These are phyloP conservation scores for Sebastes flavidus DNA, from an alignment of 2,797 vertebrate species.

Conservation along the genomic window DNA sequence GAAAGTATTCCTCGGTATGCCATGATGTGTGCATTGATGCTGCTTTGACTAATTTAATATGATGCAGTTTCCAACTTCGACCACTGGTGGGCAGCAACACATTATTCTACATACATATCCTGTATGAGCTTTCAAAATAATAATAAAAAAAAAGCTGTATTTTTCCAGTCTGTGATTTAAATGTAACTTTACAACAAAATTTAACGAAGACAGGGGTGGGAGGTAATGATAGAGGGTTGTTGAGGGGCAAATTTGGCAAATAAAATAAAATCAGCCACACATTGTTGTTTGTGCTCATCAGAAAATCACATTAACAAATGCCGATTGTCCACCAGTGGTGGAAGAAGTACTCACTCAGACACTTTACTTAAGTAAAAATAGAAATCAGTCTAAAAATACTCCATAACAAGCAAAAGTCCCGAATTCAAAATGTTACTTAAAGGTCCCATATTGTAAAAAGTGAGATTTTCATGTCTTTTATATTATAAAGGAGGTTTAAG, in stretches of 20 bases:
- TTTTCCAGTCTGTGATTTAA: background rate
- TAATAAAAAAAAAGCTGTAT: background rate
- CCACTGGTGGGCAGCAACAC: background rate
- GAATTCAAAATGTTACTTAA: rapidly evolving
- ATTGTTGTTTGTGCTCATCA: background rate
- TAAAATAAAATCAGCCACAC: background rate
- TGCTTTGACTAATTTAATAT: background rate
- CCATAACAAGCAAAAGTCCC: too few species aligned
- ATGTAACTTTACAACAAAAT: background rate
- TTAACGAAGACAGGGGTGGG: too few species aligned
- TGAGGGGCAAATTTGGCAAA: background rate
- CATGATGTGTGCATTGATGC: background rate
- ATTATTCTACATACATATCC: background rate
- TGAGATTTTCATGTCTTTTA: too few species aligned
- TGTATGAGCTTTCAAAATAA: background rate
- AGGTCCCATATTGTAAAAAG: too few species aligned
- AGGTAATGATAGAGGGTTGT: background rate
- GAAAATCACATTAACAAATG: background rate
- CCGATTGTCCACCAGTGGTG: background rate
- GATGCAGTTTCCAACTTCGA: background rate
- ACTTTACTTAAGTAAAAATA: too few species aligned
- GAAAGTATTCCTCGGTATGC: background rate
- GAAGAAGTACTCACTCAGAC: too few species aligned
- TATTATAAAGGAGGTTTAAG: too few species aligned
- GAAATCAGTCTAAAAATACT: too few species aligned